These are phyloP conservation scores for Amiota communis DNA, from an alignment of 2,888 invertebrate species.

Conservation along the genomic window DNA sequence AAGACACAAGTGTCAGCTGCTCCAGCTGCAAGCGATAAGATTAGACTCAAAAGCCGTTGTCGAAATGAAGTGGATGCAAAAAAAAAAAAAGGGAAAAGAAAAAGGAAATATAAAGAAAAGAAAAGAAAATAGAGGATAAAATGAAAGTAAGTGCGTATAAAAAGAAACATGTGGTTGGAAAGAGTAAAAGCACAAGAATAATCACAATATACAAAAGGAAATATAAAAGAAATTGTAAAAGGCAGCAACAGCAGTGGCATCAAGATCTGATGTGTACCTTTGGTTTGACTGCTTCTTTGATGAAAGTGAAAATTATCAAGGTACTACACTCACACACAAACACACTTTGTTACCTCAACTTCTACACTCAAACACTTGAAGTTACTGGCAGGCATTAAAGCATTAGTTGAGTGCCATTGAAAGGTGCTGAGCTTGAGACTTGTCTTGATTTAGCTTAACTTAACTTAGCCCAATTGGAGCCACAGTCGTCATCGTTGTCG, in stretches of 20 bases:
- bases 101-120: background rate
- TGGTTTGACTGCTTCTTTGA: conserved; percentile 27
- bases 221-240: conserved; percentile 13
- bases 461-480: too few species aligned
- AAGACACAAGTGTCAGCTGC: background rate
- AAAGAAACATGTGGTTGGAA: background rate
- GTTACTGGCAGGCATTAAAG: conserved; percentile 27
- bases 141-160: background rate
- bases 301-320: conserved; percentile 40
- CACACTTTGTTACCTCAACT: background rate
- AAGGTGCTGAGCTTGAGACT: conserved; percentile 17
- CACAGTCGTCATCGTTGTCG: background rate
- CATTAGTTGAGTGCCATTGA: conserved; percentile 34
- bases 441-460: too few species aligned
- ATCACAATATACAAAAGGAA: background rate
- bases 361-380: conserved; percentile 11
- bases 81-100: background rate
- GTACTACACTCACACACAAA: conserved; percentile 8
- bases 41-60: conserved; percentile 21
- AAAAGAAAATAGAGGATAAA: conserved; percentile 1
- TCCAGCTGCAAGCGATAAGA: conserved; percentile 19
- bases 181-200: conserved; percentile 8
- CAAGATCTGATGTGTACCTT: conserved; percentile 38
- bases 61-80: background rate
- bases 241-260: background rate